These are phyloP conservation scores for Diarsia rubi DNA, from an alignment of 2,888 invertebrate species.

Conservation along the genomic window DNA sequence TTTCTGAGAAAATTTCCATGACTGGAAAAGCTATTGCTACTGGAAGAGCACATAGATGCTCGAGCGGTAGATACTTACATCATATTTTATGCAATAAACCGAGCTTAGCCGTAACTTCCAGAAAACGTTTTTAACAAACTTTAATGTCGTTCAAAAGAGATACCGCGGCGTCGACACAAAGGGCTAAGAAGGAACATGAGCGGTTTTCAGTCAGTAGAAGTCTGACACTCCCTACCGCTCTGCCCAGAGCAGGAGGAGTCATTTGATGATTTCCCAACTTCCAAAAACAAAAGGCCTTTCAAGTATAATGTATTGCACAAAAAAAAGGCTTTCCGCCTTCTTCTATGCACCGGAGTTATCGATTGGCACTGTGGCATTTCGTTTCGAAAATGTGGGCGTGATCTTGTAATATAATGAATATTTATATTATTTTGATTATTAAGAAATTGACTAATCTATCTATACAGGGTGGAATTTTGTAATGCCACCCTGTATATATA, in stretches of 20 bases:
- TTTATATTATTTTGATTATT: no score
- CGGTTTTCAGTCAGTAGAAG: no score
- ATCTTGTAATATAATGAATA: no score
- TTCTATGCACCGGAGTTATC: neutral
- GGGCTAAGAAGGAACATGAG: no score
- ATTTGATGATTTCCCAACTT: no score
- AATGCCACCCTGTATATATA: no score
- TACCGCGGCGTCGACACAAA: no score
- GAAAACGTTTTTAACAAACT: neutral
- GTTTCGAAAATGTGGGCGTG: neutral
- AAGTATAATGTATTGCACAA: neutral
- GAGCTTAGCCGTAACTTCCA: neutral
- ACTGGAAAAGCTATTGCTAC: neutral
- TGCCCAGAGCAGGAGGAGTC: no score
- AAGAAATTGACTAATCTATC: neutral
- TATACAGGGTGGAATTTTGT: no score
- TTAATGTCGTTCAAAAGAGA: no score
- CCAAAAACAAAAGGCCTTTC: neutral
- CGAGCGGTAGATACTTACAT: neutral
- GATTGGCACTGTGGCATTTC: slow-evolving; percentile 11
- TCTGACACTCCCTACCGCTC: no score
- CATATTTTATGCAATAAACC: neutral
- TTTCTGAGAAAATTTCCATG: no score
- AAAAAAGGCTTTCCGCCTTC: neutral
- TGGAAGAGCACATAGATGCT: neutral